Evolutionary conservation across 2,888 invertebrate species (phyloP), one percentile per base, ranked within the genome.

Genomic region (Argyra leucocephala): DNA sequence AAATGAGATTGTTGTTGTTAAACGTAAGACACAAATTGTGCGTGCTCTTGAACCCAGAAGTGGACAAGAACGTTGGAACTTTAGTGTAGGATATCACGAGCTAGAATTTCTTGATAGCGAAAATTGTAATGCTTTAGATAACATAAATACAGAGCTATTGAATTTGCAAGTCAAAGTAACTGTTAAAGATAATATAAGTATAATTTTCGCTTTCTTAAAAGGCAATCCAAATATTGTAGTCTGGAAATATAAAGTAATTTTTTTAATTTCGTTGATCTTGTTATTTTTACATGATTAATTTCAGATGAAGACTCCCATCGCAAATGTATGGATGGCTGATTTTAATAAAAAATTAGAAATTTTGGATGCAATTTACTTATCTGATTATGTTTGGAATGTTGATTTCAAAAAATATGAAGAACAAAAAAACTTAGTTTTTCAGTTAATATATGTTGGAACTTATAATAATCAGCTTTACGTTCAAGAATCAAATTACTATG

Each of bases 31-130:
- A 3, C 91, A 91, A 78, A 94, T 91, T 9, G 90, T 97, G 18
- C 82, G 96, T 64, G 96, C 96, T 4, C 84, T 95, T 4, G 96
- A 96, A 75, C 90, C 94, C 0, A 83, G 89, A 64, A 86, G 88
- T 12, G 96, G 97, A 2, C 78, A 81, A 61, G 96, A 97, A 82
- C 82, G 94, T 75, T 96, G 96, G 96, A 96, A 96, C 82, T 96
- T 95, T 77, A 95, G 94, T 78, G 96, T 96, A 23, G 94, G 91
- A 0, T 88, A 91, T 70, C 93, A 95, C 77, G 89, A 94, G 71
- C 75, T 96, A 63, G 87, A 87, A 65, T 66, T 88, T 73, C 73
- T 83, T 65, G 79, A 81, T 65, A 78, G 80, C 61, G 74, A 76
- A 57, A 83, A 84, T 67, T 88, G 88, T 66, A 69, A 74, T 63